These are phyloP conservation scores for Metridium senile DNA, from an alignment of 92 coral and sea anemone genomes.

Conservation along the genomic window DNA sequence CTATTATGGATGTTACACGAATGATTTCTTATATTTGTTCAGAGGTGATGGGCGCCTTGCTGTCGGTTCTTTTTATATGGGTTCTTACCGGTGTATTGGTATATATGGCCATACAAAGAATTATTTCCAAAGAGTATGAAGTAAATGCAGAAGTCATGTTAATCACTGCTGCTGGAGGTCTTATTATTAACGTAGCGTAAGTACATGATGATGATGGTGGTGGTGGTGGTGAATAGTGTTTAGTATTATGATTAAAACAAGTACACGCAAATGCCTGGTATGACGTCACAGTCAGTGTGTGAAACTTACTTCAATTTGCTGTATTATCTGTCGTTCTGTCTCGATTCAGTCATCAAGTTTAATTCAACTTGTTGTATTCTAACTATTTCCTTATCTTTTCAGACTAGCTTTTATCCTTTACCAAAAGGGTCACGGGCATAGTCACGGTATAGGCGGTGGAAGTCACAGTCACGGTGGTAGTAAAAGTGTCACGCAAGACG, in stretches of 20 bases:
- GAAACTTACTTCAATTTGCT: no score
- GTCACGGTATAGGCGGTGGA: constrained; percentile 65
- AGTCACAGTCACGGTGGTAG: constrained; percentile 44
- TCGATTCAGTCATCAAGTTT: no score
- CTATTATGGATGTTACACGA: no score
- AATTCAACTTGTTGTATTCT: no score
- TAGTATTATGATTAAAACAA: no score
- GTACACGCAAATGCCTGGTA: no score
- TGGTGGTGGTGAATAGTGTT: no score
- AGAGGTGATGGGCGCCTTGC: constrained; percentile 99
- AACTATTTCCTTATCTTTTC: no score
- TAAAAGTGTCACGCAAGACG: no score
- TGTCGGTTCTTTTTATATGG: constrained; percentile 92
- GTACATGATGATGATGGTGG: constrained; percentile 25
- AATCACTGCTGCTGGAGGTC: constrained; percentile 84
- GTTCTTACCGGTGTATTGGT: constrained; percentile 89
- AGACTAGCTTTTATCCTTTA: constrained; percentile 88
- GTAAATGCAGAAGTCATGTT: constrained; percentile 84
- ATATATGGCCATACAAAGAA: constrained; percentile 78
- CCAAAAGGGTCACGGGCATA: constrained; percentile 77
- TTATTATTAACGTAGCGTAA: constrained; percentile 84
- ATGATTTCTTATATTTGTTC: background rate
- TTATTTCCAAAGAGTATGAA: constrained; percentile 66
- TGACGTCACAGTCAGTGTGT: no score
- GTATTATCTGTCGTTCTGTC: no score